These are phyloP conservation scores for Slavum lentiscoides DNA, from an alignment of 2,888 invertebrate genomes.

Conservation along the genomic window DNA sequence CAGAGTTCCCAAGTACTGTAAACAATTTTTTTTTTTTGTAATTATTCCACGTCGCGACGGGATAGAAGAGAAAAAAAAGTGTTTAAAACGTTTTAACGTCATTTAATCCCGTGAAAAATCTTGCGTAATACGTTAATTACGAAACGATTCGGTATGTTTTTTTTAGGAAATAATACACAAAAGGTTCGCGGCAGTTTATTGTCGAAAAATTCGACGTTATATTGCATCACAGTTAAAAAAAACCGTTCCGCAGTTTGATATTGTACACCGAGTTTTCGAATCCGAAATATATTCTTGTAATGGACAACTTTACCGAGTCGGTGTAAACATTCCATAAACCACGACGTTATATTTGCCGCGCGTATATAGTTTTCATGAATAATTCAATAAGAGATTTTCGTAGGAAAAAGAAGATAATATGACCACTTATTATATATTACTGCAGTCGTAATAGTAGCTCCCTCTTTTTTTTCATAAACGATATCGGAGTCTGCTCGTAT, in stretches of 20 bases:
- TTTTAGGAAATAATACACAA: too few species aligned
- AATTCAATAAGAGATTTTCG: slow-evolving; percentile 49
- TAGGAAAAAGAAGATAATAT: slow-evolving; percentile 14
- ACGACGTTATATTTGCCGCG: slow-evolving; percentile 41
- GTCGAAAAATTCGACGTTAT: neutral
- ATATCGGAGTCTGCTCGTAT: neutral
- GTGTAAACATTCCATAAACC: slow-evolving; percentile 43
- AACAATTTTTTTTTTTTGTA: too few species aligned
- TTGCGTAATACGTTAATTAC: too few species aligned
- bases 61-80: too few species aligned
- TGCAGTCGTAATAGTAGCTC: slow-evolving; percentile 18
- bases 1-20: too few species aligned
- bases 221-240: slow-evolving; percentile 15
- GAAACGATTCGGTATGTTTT: too few species aligned
- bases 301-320: slow-evolving; percentile 46
- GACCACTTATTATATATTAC: slow-evolving; percentile 27
- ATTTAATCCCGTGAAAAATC: too few species aligned
- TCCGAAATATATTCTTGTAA: slow-evolving; percentile 38
- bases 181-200: too few species aligned
- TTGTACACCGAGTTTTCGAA: neutral
- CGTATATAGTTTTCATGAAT: slow-evolving; percentile 50
- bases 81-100: too few species aligned
- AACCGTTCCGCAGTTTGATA: neutral
- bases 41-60: too few species aligned
- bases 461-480: slow-evolving; percentile 15